Base-by-base conservation (phyloP, 2,797 vertebrate species). In the Labroides dimidiatus region DNA sequence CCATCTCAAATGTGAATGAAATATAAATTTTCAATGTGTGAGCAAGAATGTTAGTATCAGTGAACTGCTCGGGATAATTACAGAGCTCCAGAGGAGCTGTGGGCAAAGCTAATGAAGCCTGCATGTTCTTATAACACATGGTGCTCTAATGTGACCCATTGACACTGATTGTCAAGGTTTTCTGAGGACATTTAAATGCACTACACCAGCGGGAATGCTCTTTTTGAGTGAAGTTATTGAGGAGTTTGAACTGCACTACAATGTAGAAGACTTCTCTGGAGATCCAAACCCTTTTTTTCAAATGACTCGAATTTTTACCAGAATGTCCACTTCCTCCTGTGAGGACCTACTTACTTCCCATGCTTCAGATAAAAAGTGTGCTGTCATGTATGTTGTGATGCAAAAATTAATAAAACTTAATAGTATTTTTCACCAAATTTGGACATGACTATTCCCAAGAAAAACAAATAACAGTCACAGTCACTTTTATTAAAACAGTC, bases 81-180 rank as follows among this genome's bases (percentile, higher is more conserved):
- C 48, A 61, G 53, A 54, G 61, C 14, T 37, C 61, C 17, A 47
- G 57, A 77, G 64, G 73, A 42, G 45, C 54, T 57, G n/a, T 58
- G 61, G 66, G 62, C 37, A 62, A 71, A 65, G 52, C 64, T 69
- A 78, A 82, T 77, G 62, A 49, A 52, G 15, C 54, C 20, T 15
- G 58, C 56, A 57, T 58, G 56, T 48, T 70, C 23, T n/a, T 43
- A 57, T 72, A 60, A 66, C 64, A 75, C 36, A 59, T 64, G 30
- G 44, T 59, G 71, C 76, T 82, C 82, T 66, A 59, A 77, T 77
- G 69, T 72, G 55, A 59, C 58, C 58, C 53, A 41, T 61, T 78
- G 82, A 36, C 42, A 69, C 68, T 51, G 17, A 44, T 65, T 72
- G 63, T 71, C 33, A 72, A 53, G 51, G 73, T 73, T 56, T 79